Evolutionary conservation across 2,888 invertebrate species (phyloP), one percentile per base, ranked within the genome.

Genomic region (Apamea crenata): DNA sequence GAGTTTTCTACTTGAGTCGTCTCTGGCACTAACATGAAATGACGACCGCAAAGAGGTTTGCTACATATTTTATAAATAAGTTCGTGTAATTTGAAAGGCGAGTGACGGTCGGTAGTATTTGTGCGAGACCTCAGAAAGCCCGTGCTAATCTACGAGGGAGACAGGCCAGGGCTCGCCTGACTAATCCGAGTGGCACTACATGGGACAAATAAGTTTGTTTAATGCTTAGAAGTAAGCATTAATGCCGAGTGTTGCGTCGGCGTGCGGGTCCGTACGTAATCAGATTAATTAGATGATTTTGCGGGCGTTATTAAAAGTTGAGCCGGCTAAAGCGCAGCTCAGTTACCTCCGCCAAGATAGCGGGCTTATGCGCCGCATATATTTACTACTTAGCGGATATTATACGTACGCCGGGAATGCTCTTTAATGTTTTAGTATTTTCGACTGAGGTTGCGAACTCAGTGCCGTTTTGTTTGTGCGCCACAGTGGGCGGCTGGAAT

Each of bases 351-450:
- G 93, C 93, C 94, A 96, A 96, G 96, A 96, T 96, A 96, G 94
- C 94, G 89, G 91, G 96, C 96, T 96, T 96, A 96, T 94, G 94
- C 93, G 90, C 92, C 93, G 92, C 94, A 92, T 94, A 93, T 93
- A 94, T 93, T 92, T 92, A 94, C 94, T 95, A 95, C 95, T 96
- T 95, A 95, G 94, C 93, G 94, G 94, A 96, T 96, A 96, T 96
- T 95, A 95, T 96, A 96, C 95, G 94, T 95, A 93, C 93, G 93
- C 94, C 91, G 91, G 91, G 94, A 96, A 95, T 94, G 94, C 95
- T 95, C 95, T 96, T 96, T 96, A 96, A 96, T 96, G 96, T 96
- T 96, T 96, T 95, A 96, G 96, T 95, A 96, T 96, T 96, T 96
- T 96, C 95, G 96, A 96, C 96, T 96, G 96, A 96, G 96, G 96